These are phyloP conservation scores for Indri indri DNA, from an alignment of 2,113 vertebrate species.

Conservation along the genomic window DNA sequence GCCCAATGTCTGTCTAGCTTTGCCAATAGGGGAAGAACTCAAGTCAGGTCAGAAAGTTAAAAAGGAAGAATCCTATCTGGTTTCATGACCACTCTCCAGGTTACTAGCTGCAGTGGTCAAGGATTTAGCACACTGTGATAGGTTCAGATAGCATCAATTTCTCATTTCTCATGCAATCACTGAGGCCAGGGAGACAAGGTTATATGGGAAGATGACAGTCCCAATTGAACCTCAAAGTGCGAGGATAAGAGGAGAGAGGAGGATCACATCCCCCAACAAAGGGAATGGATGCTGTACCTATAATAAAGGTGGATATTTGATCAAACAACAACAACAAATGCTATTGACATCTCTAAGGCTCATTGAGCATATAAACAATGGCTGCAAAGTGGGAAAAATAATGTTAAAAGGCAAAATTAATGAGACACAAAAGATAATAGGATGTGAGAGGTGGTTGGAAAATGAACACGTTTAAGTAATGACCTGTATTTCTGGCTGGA, in stretches of 20 bases:
- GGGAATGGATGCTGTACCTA: no score
- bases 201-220: neutral
- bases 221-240: neutral
- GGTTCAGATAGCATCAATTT: neutral
- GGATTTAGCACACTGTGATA: neutral
- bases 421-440: neutral
- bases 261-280: neutral
- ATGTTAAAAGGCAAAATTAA: neutral
- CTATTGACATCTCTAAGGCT: neutral
- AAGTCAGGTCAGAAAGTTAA: neutral
- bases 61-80: neutral
- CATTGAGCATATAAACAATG: neutral
- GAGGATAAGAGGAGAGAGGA: neutral
- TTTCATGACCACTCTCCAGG: neutral
- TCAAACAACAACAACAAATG: neutral
- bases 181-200: neutral
- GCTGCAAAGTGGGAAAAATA: neutral
- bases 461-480: neutral
- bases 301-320: no score
- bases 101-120: neutral
- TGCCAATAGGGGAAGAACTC: neutral
- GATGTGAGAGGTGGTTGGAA: neutral
- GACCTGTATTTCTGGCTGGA: neutral
- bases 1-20: neutral
- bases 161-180: neutral